Percentiles rank a stretch among this genome's conserved stretches.
Conservation (phyloP, 2,113 vertebrate genomes). For the Megaceryle torquata region DNA sequence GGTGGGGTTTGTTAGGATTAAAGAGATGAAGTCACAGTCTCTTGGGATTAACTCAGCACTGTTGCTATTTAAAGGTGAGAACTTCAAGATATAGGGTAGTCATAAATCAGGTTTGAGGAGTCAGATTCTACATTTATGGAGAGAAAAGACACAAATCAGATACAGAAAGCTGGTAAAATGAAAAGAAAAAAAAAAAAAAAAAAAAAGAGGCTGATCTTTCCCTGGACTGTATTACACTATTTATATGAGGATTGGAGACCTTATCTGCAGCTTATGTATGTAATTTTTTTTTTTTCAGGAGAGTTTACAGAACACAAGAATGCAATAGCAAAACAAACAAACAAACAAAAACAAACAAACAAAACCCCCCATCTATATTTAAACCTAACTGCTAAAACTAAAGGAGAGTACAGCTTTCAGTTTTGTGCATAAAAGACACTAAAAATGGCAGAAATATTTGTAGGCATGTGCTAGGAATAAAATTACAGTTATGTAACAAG, state of each 20-base stretch:
- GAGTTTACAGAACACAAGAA: neutral
- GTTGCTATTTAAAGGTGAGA: neutral
- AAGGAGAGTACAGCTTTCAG: neutral
- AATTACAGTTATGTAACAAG: neutral
- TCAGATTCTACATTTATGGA: neutral
- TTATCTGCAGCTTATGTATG: neutral
- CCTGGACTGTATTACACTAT: neutral
- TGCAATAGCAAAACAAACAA: neutral
- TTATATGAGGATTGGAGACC: neutral
- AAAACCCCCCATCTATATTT: slow-evolving; percentile 9
- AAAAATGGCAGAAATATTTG: neutral
- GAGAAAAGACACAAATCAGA: neutral
- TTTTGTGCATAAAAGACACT: neutral
- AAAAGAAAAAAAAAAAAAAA: neutral
- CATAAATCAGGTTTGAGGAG: neutral
- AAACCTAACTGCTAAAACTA: neutral
- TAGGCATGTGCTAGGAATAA: neutral
- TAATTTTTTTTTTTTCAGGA: neutral
- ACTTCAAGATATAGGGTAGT: neutral
- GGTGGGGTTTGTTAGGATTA: neutral
- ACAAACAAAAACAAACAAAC: neutral
- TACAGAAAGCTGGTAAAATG: neutral
- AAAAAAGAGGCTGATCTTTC: neutral
- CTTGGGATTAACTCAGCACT: neutral
- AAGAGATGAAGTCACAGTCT: neutral